These are phyloP conservation scores for Lateolabrax maculatus DNA, from an alignment of 2,797 vertebrate species.

Conservation along the genomic window DNA sequence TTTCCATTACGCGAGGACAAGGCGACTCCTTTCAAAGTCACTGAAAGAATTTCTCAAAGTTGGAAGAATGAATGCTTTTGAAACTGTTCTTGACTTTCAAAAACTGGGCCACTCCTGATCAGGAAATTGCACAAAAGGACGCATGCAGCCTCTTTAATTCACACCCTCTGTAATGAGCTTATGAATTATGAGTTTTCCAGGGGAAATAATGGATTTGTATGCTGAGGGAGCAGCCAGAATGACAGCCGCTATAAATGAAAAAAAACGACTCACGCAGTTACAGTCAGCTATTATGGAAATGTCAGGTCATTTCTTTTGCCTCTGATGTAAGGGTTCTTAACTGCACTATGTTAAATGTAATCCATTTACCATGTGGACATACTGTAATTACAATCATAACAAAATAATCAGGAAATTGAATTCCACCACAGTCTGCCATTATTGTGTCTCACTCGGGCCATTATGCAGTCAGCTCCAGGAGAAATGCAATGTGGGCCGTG, in stretches of 20 bases:
- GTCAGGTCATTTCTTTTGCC: constrained; percentile 75
- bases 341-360: constrained; percentile 63
- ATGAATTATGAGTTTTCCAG: constrained; percentile 84
- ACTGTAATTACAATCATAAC: constrained; percentile 76
- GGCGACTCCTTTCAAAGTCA: constrained; percentile 66
- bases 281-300: constrained; percentile 76
- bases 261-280: constrained; percentile 65
- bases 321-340: constrained; percentile 68
- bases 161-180: constrained; percentile 81
- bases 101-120: constrained; percentile 77
- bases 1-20: constrained; percentile 43
- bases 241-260: constrained; percentile 77
- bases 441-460: constrained; percentile 41
- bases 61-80: constrained; percentile 55
- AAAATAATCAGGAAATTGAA: constrained; percentile 75
- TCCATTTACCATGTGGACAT: constrained; percentile 67
- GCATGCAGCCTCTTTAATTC: constrained; percentile 74
- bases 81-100: constrained; percentile 77
- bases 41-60: constrained; percentile 46
- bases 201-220: constrained; percentile 81
- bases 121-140: constrained; percentile 81
- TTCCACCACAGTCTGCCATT: constrained; percentile 49
- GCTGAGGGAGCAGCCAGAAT: constrained; percentile 69
- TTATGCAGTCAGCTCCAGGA: constrained; percentile 44
- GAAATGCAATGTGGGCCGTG: not conserved